phyloP scores from a whole-genome alignment of 1,140 invertebrate genomes.

The Zaprionus camerounensis region DNA sequence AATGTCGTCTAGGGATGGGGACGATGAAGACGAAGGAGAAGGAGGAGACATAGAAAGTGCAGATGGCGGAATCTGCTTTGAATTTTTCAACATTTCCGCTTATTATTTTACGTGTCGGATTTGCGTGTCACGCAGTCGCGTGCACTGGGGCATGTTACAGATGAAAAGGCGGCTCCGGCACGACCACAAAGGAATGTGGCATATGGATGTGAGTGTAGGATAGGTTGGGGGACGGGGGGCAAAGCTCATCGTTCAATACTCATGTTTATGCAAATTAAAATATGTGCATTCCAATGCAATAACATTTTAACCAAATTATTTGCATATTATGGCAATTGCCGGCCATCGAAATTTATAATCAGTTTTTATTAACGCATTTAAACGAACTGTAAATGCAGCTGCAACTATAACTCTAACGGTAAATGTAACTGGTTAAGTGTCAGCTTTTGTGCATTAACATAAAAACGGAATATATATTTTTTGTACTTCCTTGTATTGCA shows the following conservation, averaged over 20 bases:
- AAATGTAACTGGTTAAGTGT: slow-evolving; percentile 24
- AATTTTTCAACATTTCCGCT: slow-evolving; percentile 83
- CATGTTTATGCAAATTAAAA: slow-evolving; percentile 73
- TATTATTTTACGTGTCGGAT: slow-evolving; percentile 80
- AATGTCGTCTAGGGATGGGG: not conserved
- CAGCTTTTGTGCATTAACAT: slow-evolving; percentile 31
- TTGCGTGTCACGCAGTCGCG: slow-evolving; percentile 68
- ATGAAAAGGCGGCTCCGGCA: not conserved
- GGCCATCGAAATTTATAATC: slow-evolving; percentile 50
- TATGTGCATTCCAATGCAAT: slow-evolving; percentile 70
- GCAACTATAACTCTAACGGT: slow-evolving; percentile 10
- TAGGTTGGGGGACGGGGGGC: not conserved
- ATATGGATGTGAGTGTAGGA: not conserved
- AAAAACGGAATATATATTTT: slow-evolving; percentile 28
- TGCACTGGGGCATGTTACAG: slow-evolving; percentile 38
- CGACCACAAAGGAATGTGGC: not conserved
- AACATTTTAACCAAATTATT: slow-evolving; percentile 68
- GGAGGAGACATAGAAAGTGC: slow-evolving; percentile 10
- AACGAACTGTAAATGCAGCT: slow-evolving; percentile 21
- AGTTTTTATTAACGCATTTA: slow-evolving; percentile 46
- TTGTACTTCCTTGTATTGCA: not conserved
- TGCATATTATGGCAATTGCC: slow-evolving; percentile 59
- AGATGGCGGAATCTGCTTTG: slow-evolving; percentile 67
- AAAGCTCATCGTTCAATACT: slow-evolving; percentile 14
- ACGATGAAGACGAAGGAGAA: not conserved